These are phyloP conservation scores for Lasioglossum leucozonium DNA, from an alignment of 2,888 invertebrate species.

Conservation along the genomic window DNA sequence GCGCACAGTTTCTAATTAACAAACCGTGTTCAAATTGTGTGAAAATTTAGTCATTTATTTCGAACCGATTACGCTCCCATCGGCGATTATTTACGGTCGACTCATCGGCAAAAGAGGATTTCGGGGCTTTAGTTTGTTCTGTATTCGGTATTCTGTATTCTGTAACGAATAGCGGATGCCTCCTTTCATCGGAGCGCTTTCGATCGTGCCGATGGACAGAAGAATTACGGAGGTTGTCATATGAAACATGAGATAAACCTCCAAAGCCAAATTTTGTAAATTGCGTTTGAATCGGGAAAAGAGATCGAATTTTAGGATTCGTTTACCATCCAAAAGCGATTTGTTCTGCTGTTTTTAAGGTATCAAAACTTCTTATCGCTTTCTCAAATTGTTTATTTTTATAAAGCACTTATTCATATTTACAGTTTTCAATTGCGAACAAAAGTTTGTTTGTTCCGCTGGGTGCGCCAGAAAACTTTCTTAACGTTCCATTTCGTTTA, in stretches of 20 bases:
- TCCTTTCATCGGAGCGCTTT: background rate
- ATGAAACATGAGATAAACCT: background rate
- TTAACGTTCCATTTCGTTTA: background rate
- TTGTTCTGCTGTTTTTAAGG: background rate
- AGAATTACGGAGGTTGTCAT: background rate
- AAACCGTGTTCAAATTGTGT: background rate
- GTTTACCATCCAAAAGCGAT: background rate
- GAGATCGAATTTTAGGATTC: background rate
- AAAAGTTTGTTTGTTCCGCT: background rate
- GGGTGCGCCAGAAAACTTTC: background rate
- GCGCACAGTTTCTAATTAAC: background rate
- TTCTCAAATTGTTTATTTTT: background rate
- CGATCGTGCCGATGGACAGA: background rate
- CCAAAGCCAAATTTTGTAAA: background rate
- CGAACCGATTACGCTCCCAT: constrained; percentile 11
- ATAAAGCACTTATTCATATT: background rate
- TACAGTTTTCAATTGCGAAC: background rate
- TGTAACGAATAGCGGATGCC: constrained; percentile 21
- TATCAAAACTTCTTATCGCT: background rate
- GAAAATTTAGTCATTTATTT: constrained; percentile 32
- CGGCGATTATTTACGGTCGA: constrained; percentile 25
- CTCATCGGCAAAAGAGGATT: constrained; percentile 20
- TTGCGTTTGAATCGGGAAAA: background rate
- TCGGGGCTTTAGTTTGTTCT: background rate
- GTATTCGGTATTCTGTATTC: background rate